Evolutionary conservation across 2,888 invertebrate species (phyloP).

Genomic region (Pyrochroa serraticornis): DNA sequence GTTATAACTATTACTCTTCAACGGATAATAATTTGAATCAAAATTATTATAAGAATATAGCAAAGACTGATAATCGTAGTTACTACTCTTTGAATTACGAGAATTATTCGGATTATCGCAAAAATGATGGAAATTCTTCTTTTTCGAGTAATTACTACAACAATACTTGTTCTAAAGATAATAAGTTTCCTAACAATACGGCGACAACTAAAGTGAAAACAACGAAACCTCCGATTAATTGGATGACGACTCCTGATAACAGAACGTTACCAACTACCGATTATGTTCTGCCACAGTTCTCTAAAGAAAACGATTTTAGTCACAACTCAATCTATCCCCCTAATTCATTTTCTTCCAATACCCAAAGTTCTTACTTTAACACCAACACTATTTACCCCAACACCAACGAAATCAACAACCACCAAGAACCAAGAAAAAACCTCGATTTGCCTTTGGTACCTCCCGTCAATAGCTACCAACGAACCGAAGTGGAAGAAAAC

Average conservation of each 20-base stretch:
- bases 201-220: constrained; percentile 29
- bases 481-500: constrained; percentile 55
- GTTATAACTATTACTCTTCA: constrained; percentile 47
- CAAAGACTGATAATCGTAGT: constrained; percentile 36
- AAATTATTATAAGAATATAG: constrained; percentile 39
- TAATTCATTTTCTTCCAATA: constrained; percentile 38
- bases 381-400: constrained; percentile 39
- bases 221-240: constrained; percentile 63
- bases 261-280: constrained; percentile 52
- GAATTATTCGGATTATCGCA: constrained; percentile 43
- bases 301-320: constrained; percentile 50
- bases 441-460: constrained; percentile 41
- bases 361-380: constrained; percentile 45
- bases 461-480: constrained; percentile 43
- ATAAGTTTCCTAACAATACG: constrained; percentile 10
- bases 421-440: constrained; percentile 37
- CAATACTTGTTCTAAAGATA: constrained; percentile 7
- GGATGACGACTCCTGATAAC: constrained; percentile 67
- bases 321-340: constrained; percentile 43
- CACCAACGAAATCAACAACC: constrained; percentile 20
- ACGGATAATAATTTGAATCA: constrained; percentile 43
- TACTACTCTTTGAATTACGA: constrained; percentile 49
- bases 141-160: constrained; percentile 17
- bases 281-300: constrained; percentile 59
- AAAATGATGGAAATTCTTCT: constrained; percentile 30